A percentile compares a stretch with the other conserved stretches of the same genome.
Conservation (phyloP, 2,888 invertebrate genomes). For the Listrodromus nycthemerus region DNA sequence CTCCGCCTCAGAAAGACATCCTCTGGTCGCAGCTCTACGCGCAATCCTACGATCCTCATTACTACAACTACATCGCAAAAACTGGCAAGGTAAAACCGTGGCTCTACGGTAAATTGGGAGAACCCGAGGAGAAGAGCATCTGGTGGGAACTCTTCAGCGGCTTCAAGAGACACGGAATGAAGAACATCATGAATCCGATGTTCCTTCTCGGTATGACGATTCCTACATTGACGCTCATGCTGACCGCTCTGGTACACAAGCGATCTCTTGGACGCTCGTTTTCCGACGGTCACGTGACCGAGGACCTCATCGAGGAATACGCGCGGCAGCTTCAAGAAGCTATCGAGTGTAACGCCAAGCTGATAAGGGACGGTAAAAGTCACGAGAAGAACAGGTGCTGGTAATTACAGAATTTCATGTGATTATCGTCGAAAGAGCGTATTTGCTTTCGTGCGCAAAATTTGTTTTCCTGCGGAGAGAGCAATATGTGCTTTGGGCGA, state of each 20-base stretch:
- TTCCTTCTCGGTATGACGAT: slow-evolving; percentile 81
- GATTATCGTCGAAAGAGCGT: neutral
- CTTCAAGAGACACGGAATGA: slow-evolving; percentile 81
- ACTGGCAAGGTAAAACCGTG: slow-evolving; percentile 81
- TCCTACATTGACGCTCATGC: slow-evolving; percentile 80
- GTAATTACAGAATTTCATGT: slow-evolving; percentile 4
- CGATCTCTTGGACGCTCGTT: slow-evolving; percentile 77
- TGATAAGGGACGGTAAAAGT: slow-evolving; percentile 9
- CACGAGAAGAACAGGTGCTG: slow-evolving; percentile 35
- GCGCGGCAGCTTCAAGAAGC: slow-evolving; percentile 74
- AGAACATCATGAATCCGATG: slow-evolving; percentile 81
- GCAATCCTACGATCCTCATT: slow-evolving; percentile 81
- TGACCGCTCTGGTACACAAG: slow-evolving; percentile 79
- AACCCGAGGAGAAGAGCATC: slow-evolving; percentile 75
- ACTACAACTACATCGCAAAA: slow-evolving; percentile 81
- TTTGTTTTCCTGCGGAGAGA: too few species aligned
- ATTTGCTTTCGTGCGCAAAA: neutral
- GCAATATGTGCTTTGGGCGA: too few species aligned
- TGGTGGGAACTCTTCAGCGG: slow-evolving; percentile 77
- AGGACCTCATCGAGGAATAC: slow-evolving; percentile 76
- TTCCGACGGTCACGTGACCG: slow-evolving; percentile 58
- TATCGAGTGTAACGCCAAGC: slow-evolving; percentile 73
- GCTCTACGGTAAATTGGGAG: slow-evolving; percentile 79
- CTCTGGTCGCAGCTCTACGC: slow-evolving; percentile 80
- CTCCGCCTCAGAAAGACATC: slow-evolving; percentile 73